Percentiles rank a stretch among this genome's conserved stretches.
These are phyloP conservation scores for Aelia acuminata DNA, from an alignment of 2,888 invertebrate genomes.

Conservation along the genomic window DNA sequence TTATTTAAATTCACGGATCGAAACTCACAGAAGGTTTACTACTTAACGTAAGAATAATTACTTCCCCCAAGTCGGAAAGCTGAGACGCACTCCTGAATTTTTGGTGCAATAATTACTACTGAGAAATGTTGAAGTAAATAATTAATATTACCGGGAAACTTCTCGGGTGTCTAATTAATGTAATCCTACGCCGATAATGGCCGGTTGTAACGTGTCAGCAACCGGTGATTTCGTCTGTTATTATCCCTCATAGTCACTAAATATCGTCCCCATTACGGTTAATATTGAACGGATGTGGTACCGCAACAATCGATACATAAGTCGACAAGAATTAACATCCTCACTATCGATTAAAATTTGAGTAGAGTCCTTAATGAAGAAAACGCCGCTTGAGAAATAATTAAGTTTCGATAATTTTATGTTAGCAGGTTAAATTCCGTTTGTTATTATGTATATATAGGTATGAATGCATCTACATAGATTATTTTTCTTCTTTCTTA, in stretches of 20 bases:
- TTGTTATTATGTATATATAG: too few species aligned
- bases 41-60: slow-evolving; percentile 6
- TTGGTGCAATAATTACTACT: not conserved
- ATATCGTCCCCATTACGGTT: not conserved
- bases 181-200: not conserved
- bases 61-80: not conserved
- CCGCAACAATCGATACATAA: slow-evolving; percentile 20
- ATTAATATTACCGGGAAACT: slow-evolving; percentile 18
- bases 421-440: too few species aligned
- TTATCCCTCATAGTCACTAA: not conserved
- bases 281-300: not conserved
- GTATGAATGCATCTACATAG: too few species aligned
- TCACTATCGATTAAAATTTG: slow-evolving; percentile 20
- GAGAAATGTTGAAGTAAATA: slow-evolving; percentile 2
- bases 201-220: slow-evolving; percentile 4
- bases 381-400: not conserved
- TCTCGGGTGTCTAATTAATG: slow-evolving; percentile 33
- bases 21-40: not conserved
- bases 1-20: not conserved
- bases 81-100: not conserved
- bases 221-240: slow-evolving; percentile 23
- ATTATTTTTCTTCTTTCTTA: too few species aligned
- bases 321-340: not conserved
- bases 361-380: not conserved
- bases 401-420: slow-evolving; percentile 16